Conservation (phyloP, 2,113 vertebrate species). For the Bucco capensis region DNA sequence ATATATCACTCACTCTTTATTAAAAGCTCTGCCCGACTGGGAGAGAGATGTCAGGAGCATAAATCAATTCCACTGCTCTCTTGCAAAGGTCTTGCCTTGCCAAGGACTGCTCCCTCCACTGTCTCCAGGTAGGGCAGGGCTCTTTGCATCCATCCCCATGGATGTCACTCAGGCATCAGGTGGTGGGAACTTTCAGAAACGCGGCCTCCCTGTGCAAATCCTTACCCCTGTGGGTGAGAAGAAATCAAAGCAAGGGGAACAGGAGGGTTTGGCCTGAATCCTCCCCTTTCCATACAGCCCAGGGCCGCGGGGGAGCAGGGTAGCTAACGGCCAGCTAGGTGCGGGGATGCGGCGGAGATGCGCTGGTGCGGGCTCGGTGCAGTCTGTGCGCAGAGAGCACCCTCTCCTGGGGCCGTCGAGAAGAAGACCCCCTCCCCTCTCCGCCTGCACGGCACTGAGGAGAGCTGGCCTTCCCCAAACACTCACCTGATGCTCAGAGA, state of each 20-base stretch:
- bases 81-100: neutral
- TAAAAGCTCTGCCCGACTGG: slow-evolving; percentile 48
- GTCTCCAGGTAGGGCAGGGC: neutral
- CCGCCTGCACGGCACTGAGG: neutral
- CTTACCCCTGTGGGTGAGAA: neutral
- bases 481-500: neutral
- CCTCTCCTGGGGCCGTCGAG: neutral
- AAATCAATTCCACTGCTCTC: slow-evolving; percentile 16
- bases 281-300: neutral
- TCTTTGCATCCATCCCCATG: neutral
- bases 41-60: slow-evolving; percentile 53
- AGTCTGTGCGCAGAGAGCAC: neutral
- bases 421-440: neutral
- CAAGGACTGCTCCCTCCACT: neutral
- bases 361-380: fast-evolving
- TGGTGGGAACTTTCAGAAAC: neutral
- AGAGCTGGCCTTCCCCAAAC: neutral
- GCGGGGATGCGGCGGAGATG: neutral
- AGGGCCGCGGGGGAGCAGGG: no score
- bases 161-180: no score
- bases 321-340: neutral
- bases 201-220: neutral
- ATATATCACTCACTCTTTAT: slow-evolving; percentile 68
- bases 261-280: neutral
- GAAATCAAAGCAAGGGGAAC: neutral